phyloP scores from a whole-genome alignment of 2,888 invertebrate genomes.

The Torymus auratus region DNA sequence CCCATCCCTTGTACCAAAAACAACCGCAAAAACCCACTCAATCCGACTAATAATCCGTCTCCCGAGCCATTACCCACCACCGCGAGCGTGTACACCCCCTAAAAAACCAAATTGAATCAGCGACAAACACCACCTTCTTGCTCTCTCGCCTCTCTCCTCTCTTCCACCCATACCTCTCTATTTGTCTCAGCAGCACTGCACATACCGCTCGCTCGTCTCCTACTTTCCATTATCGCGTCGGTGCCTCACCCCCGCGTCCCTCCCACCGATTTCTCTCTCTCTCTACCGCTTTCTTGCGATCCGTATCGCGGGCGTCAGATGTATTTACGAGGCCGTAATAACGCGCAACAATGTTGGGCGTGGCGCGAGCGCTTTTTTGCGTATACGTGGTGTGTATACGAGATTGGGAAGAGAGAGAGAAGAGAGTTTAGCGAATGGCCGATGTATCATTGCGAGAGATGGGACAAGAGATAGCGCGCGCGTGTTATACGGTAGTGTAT shows the following conservation, averaged over 20 bases:
- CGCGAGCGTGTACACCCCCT: too few species aligned
- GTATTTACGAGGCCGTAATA: slow-evolving; percentile 47
- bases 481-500: slow-evolving; percentile 5
- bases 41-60: too few species aligned
- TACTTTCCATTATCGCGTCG: slow-evolving; percentile 47
- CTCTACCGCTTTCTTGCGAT: slow-evolving; percentile 28
- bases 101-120: too few species aligned
- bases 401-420: background rate
- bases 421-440: slow-evolving; percentile 30
- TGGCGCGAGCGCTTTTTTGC: slow-evolving; percentile 17
- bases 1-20: too few species aligned
- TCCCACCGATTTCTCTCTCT: slow-evolving; percentile 52
- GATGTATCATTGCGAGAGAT: slow-evolving; percentile 39
- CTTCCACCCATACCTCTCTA: slow-evolving; percentile 38
- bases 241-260: slow-evolving; percentile 17
- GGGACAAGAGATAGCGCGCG: slow-evolving; percentile 31
- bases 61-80: too few species aligned
- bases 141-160: background rate
- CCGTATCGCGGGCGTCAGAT: slow-evolving; percentile 42
- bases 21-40: too few species aligned
- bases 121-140: background rate
- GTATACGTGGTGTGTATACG: background rate
- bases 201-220: background rate
- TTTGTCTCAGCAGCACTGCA: slow-evolving; percentile 36
- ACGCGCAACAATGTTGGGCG: slow-evolving; percentile 55